phyloP scores from a whole-genome alignment of 2,797 vertebrate genomes.

The Falco berigora region DNA sequence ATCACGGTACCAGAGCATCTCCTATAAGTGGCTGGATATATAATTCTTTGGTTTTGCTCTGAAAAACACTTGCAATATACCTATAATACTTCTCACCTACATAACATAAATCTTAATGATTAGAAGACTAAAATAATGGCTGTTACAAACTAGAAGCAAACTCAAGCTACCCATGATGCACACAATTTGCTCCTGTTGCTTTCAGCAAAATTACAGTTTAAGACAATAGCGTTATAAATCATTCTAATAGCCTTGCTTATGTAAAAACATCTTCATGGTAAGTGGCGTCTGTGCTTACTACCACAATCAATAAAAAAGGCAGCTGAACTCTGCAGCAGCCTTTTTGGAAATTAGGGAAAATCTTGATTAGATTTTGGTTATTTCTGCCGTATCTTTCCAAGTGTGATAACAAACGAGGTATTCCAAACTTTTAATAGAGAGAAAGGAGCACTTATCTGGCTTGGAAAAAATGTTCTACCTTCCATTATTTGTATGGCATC shows the following conservation, averaged over 20 bases:
- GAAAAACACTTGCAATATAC: neutral
- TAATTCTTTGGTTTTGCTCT: neutral
- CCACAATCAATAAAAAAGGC: slow-evolving; percentile 4
- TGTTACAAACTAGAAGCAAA: neutral
- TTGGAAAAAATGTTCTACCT: neutral
- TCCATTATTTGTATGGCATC: slow-evolving; percentile 6
- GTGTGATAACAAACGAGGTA: neutral
- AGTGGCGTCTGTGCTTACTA: neutral
- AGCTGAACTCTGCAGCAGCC: slow-evolving; percentile 25
- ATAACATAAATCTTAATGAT: neutral
- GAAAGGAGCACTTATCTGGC: neutral
- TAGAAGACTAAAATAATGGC: neutral
- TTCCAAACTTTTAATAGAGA: neutral
- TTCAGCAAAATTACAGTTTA: slow-evolving; percentile 29
- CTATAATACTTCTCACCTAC: neutral
- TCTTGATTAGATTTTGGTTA: slow-evolving; percentile 25
- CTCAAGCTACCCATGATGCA: neutral
- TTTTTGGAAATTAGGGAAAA: slow-evolving; percentile 22
- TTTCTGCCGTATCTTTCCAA: neutral
- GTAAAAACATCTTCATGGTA: neutral
- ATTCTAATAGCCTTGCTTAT: slow-evolving; percentile 23
- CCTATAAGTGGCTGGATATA: neutral
- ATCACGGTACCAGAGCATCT: neutral
- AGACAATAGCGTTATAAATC: slow-evolving; percentile 14
- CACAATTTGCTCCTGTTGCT: neutral